phyloP scores from a whole-genome alignment of 2,888 invertebrate genomes.

The Chesias legatella region DNA sequence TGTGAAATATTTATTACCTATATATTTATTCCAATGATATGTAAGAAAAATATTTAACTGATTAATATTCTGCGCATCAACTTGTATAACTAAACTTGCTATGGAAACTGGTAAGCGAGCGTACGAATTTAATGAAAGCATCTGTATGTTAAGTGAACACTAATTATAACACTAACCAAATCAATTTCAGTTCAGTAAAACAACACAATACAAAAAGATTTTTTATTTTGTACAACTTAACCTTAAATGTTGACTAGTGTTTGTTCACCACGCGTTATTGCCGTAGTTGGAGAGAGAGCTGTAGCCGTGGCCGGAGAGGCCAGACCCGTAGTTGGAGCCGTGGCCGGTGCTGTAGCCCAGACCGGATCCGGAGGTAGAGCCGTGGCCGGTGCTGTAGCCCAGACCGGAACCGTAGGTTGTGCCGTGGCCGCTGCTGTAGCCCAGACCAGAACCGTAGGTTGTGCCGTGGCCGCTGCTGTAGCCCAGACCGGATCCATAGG shows the following conservation, averaged over 20 bases:
- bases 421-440: conserved; percentile 1
- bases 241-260: neutral
- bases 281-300: conserved; percentile 1
- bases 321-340: conserved; percentile 12
- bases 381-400: conserved; percentile 3
- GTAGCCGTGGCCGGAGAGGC: conserved; percentile 16
- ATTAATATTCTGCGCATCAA: no score
- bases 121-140: no score
- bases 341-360: conserved; percentile 12
- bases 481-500: conserved; percentile 12
- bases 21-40: no score
- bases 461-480: conserved; percentile 10
- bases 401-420: conserved; percentile 2
- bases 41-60: no score
- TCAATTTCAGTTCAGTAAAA: no score
- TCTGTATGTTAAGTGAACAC: no score
- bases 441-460: conserved; percentile 12
- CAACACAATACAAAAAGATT: no score
- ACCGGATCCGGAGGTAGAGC: conserved; percentile 1
- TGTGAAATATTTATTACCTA: no score
- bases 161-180: no score
- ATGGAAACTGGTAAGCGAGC: no score
- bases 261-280: neutral
- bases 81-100: no score
- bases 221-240: neutral